Percentiles rank a stretch among this genome's conserved stretches.
phyloP scores from a whole-genome alignment of 2,113 vertebrate species.

The Pterocles gutturalis region DNA sequence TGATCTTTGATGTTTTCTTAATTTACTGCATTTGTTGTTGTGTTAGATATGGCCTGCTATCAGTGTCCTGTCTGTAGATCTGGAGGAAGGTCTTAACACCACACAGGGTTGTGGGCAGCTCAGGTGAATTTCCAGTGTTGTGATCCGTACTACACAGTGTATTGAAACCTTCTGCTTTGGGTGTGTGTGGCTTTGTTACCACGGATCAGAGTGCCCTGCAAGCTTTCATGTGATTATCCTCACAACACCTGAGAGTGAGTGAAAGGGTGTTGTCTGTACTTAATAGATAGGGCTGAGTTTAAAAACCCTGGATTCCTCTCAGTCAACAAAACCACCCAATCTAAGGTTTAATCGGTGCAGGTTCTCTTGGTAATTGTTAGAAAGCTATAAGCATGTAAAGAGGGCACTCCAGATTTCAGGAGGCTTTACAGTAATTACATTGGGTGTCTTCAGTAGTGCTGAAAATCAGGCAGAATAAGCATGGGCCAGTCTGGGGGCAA shows the following conservation, averaged over 20 bases:
- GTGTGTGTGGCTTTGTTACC: not conserved
- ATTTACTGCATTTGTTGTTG: not conserved
- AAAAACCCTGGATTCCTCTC: not conserved
- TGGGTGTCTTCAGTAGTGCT: not conserved
- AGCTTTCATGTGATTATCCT: not conserved
- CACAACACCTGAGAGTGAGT: not conserved
- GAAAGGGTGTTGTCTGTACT: not conserved
- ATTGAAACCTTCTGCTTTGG: not conserved
- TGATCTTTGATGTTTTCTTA: not conserved
- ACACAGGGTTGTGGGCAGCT: not conserved
- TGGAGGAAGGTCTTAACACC: not conserved
- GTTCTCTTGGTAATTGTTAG: not conserved
- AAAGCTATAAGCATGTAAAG: not conserved
- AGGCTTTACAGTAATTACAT: not conserved
- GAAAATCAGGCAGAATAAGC: not conserved
- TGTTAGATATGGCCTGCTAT: accelerated
- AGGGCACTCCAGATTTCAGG: not conserved
- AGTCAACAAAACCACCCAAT: not conserved
- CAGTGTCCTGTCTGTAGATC: not conserved
- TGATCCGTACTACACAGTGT: not conserved
- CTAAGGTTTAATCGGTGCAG: not conserved
- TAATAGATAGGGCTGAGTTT: not conserved
- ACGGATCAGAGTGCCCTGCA: not conserved
- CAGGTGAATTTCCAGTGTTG: not conserved
- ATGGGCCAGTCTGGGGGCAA: not conserved